Evolutionary conservation across 2,797 vertebrate genomes (phyloP), one percentile per base, ranked within the genome.

Genomic region (Arvicola amphibius): DNA sequence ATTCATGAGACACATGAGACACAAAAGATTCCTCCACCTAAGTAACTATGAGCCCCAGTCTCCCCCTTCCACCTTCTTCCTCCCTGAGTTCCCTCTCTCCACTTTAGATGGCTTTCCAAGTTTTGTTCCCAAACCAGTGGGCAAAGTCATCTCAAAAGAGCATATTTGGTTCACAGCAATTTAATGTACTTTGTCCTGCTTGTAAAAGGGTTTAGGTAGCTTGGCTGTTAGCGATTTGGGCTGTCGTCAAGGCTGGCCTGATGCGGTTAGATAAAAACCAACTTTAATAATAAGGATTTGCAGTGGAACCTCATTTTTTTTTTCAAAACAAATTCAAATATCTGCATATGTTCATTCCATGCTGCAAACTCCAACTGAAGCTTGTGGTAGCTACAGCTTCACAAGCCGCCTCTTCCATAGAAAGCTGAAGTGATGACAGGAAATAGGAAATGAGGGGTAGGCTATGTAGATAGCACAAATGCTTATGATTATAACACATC

Each of bases 231-330:
- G 67, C n/a, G 59, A 91, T 95, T 87, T 94, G 59, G 56, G 69
- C 78, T 92, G 81, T 76, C 78, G 76, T 51, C 74, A 80, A 96
- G 78, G 16, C 23, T 76, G 78, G 85, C 74, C 81, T 79, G 89
- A 12, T 80, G 91, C 84, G 83, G 74, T 91, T 91, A 94, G 94
- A 92, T 85, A 84, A 96, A 96, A 96, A 96, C 89, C 85, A 91
- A 73, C 79, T 94, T 56, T 77, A 88, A 91, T 69, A 94, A 81
- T 46, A 40, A 88, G 73, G 65, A 94, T 51, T 84, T 91, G 59
- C 96, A 96, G 53, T 37, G 76, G 51, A 94, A 89, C 10, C 79
- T n/a, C 21, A 37, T 61, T 95, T 87, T 74, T 96, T 37, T 43
- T 25, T 25, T 5, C 9, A 37, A 40, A 95, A 81, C 61, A 90